Percentiles rank a stretch among this genome's conserved stretches.
These are phyloP conservation scores for Sturnus vulgaris DNA, from an alignment of 2,113 vertebrate species.

Conservation along the genomic window DNA sequence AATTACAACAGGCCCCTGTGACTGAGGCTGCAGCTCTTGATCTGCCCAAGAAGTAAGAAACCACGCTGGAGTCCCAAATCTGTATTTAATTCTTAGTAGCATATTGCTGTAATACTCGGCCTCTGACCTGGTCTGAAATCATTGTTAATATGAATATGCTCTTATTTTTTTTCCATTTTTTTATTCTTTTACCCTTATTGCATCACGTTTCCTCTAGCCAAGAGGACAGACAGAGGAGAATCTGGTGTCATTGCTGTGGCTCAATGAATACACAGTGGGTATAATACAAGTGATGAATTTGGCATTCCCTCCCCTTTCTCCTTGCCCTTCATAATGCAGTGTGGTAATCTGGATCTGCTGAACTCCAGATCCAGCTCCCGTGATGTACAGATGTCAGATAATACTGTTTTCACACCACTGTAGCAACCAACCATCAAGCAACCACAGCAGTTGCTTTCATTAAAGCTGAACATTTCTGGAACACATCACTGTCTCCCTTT, in stretches of 20 bases:
- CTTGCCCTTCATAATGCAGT: slow-evolving; percentile 40
- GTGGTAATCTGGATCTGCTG: slow-evolving; percentile 43
- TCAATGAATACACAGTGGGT: slow-evolving; percentile 76
- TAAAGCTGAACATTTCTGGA: slow-evolving; percentile 35
- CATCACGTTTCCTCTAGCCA: slow-evolving; percentile 72
- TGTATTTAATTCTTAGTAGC: slow-evolving; percentile 38
- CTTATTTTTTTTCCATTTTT: slow-evolving; percentile 48
- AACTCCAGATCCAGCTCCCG: slow-evolving; percentile 28
- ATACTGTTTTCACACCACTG: background rate
- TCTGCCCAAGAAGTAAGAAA: slow-evolving; percentile 33
- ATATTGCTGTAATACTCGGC: slow-evolving; percentile 15
- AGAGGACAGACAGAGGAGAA: slow-evolving; percentile 73
- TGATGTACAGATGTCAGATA: slow-evolving; percentile 19
- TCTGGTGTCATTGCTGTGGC: slow-evolving; percentile 71
- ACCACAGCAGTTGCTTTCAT: slow-evolving; percentile 23
- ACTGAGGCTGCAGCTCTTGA: slow-evolving; percentile 3
- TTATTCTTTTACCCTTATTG: slow-evolving; percentile 57
- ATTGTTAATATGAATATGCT: slow-evolving; percentile 61
- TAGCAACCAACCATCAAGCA: slow-evolving; percentile 6
- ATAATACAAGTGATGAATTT: slow-evolving; percentile 57
- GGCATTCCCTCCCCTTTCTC: slow-evolving; percentile 54
- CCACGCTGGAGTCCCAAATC: slow-evolving; percentile 60
- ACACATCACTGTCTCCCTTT: slow-evolving; percentile 38
- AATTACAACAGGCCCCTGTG: background rate
- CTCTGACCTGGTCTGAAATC: slow-evolving; percentile 40